phyloP scores from a whole-genome alignment of 2,113 vertebrate species.

The Rattus norvegicus region GRCr8 NC_086028.1:2346501-2347000 shows the following conservation, averaged over 20 bases:
- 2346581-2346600: neutral
- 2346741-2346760: neutral
- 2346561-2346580: neutral
- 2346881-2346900: neutral
- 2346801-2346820: neutral
- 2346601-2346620: neutral
- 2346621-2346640: neutral
- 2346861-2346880: neutral
- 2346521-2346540: too few relatives aligned
- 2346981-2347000: neutral
- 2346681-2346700: neutral
- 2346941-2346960: neutral
- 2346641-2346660: neutral
- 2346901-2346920: rapidly evolving
- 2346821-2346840: neutral
- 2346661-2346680: neutral
- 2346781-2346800: neutral
- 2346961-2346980: neutral
- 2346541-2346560: neutral
- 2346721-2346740: neutral
- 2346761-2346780: neutral
- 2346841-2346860: neutral
- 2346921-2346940: neutral
- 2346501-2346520: neutral
- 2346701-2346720: neutral